Base-by-base conservation (phyloP, 2,888 invertebrate genomes). In the Noctua janthe region DNA sequence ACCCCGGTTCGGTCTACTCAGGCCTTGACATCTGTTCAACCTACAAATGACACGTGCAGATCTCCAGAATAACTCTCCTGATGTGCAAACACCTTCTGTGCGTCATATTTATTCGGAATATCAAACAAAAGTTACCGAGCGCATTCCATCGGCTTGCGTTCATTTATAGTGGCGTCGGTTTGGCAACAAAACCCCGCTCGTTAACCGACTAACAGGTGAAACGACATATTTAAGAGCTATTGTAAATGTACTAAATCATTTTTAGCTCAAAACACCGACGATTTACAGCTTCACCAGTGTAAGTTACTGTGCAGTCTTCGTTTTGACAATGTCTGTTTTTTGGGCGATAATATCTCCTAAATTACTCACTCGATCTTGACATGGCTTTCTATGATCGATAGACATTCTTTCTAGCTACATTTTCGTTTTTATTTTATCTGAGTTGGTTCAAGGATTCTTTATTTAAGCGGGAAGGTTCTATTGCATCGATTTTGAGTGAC, bases 161-260 rank as follows among this genome's bases (percentile, higher is more conserved):
- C 86, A 62, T 74, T 82, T 82, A 85, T 85, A 88, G 76, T 69
- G 77, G 66, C 76, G 75, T 73, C 73, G 71, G 80, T 87, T 88
- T 88, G 82, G 82, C 84, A 87, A 88, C 87, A 79, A 78, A 84
- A 76, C 77, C n/a, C 17, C 1, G 71, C 69, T 87, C 90, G 83
- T 89, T 82, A 89, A 90, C 79, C 83, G 78, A 75, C 56, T 64
- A 56, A 59, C 89, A 89, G 90, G 89, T 89, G 81, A 86, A 87
- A 83, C 80, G 81, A 78, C 82, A 81, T 49, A 82, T 87, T 87
- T 90, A 73, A 86, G 80, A 76, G 80, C 85, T 82, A 87, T 81
- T 81, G 87, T 83, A 84, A 84, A 81, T 80, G 87, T 71, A 85
- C 72, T 87, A 78, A 82, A 84, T 87, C 80, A 83, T 69, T 83